Conservation (phyloP, 2,888 invertebrate genomes). For the Drosophila flavopinicola region DNA sequence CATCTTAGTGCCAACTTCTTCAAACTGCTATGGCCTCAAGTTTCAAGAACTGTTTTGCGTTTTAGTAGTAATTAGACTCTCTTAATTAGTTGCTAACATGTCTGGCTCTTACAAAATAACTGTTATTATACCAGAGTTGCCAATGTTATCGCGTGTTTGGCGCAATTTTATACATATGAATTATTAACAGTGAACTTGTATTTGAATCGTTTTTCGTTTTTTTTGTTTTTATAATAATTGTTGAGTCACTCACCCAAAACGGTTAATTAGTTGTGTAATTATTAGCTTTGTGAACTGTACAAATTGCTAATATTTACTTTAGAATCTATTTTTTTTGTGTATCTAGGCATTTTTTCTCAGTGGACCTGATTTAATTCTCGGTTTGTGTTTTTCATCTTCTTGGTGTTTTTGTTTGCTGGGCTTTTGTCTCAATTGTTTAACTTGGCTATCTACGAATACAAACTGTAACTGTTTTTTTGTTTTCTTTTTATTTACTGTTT, state of each 20-base stretch:
- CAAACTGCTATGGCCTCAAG: slow-evolving; percentile 40
- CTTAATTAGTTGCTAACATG: slow-evolving; percentile 43
- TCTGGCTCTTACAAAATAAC: slow-evolving; percentile 52
- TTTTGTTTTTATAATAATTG: slow-evolving; percentile 26
- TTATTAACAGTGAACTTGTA: slow-evolving; percentile 73
- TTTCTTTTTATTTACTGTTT: slow-evolving; percentile 22
- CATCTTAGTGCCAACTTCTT: slow-evolving; percentile 1
- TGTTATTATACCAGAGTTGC: slow-evolving; percentile 51
- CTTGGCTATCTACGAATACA: slow-evolving; percentile 73
- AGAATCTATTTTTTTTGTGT: slow-evolving; percentile 27
- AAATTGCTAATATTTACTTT: slow-evolving; percentile 44
- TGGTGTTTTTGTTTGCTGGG: slow-evolving; percentile 25
- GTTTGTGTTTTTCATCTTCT: slow-evolving; percentile 12
- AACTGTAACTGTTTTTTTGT: slow-evolving; percentile 49
- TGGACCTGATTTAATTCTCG: slow-evolving; percentile 22
- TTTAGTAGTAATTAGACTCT: slow-evolving; percentile 37
- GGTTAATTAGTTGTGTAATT: slow-evolving; percentile 43
- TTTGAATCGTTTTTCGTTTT: slow-evolving; percentile 17
- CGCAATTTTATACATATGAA: slow-evolving; percentile 50
- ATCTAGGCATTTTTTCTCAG: slow-evolving; percentile 22
- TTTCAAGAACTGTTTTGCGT: slow-evolving; percentile 25
- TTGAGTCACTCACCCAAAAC: slow-evolving; percentile 39
- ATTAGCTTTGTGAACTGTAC: slow-evolving; percentile 41
- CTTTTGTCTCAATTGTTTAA: slow-evolving; percentile 60
- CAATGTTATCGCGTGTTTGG: slow-evolving; percentile 41